phyloP scores from a whole-genome alignment of 2,888 invertebrate genomes.

The Aphodius granarius region DNA sequence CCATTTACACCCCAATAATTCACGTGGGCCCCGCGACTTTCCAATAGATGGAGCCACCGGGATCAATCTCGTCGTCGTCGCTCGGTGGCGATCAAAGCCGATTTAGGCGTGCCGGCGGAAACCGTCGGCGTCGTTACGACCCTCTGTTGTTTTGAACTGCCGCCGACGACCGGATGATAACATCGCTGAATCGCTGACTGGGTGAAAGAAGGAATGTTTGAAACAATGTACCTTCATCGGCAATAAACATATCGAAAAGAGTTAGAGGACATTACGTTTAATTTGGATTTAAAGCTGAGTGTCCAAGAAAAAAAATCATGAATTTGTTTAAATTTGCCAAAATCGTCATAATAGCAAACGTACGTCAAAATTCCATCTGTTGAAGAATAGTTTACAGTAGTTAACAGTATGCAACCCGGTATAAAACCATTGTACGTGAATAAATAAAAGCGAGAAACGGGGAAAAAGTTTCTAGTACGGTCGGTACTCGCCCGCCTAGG shows the following conservation, averaged over 20 bases:
- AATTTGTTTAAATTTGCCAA: no score
- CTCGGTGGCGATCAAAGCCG: slow-evolving; percentile 23
- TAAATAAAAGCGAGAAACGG: neutral
- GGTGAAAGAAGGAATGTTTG: no score
- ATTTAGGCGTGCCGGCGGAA: slow-evolving; percentile 13
- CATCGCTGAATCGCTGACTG: no score
- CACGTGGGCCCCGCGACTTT: slow-evolving; percentile 6
- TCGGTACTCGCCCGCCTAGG: no score
- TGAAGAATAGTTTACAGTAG: neutral
- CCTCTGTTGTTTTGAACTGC: neutral
- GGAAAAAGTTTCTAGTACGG: neutral
- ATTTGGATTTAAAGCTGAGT: no score
- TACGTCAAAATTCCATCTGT: neutral
- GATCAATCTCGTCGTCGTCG: neutral
- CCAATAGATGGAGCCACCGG: neutral
- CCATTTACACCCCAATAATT: slow-evolving; percentile 20
- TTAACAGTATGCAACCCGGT: neutral
- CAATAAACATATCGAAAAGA: no score
- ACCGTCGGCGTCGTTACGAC: slow-evolving; percentile 8
- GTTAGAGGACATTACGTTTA: no score
- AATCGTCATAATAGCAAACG: no score
- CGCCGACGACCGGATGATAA: neutral
- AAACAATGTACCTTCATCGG: no score
- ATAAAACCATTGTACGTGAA: neutral
- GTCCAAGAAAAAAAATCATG: no score